Base-by-base conservation (phyloP, 2,888 invertebrate species). In the Caenorhabditis virilis region DNA sequence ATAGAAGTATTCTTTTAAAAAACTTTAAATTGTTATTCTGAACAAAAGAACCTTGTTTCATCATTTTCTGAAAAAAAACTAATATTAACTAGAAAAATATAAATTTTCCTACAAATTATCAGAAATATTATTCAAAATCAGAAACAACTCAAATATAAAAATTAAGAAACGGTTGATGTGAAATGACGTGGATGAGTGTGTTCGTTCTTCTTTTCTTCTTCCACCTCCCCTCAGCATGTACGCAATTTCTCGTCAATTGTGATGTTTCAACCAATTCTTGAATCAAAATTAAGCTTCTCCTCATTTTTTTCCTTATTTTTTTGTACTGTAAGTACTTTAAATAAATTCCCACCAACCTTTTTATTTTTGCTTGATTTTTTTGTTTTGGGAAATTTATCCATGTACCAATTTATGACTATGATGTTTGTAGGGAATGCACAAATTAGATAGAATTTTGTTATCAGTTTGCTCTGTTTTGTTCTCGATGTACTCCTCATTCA, bases 111-210 rank as follows among this genome's bases (percentile, higher is more conserved):
- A 30, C 6, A 30, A 30, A 9, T 30, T 9, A 30, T 9, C 13
- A 30, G 13, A 30, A 30, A 30, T n/a, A n/a, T n/a, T n/a, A n/a
- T n/a, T n/a, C n/a, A 30, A 30, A 30, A 13, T 9, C 6, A 30
- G 13, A 30, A 30, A 30, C 30, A 13, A 30, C 6, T 30, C 13
- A 30, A 30, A 42, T 11, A 18, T 5, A 42, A 42, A 42, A 42
- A 46, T 46, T 27, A 39, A 46, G 46, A 54, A 39, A 41, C 30
- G 41, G 41, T 23, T 33, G 20, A 33, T 47, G 30, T 39, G 41
- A 54, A n/a, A 41, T 22, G 41, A 49, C 55, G 55, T 56, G 55
- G 45, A 30, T 30, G 30, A n/a, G n/a, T n/a, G n/a, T n/a, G n/a
- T n/a, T n/a, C 47, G 18, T 13, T 49, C 27, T 27, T 30, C 4